Evolutionary conservation across 2,797 vertebrate genomes (phyloP).

Genomic region (Diplodus puntazzo): DNA sequence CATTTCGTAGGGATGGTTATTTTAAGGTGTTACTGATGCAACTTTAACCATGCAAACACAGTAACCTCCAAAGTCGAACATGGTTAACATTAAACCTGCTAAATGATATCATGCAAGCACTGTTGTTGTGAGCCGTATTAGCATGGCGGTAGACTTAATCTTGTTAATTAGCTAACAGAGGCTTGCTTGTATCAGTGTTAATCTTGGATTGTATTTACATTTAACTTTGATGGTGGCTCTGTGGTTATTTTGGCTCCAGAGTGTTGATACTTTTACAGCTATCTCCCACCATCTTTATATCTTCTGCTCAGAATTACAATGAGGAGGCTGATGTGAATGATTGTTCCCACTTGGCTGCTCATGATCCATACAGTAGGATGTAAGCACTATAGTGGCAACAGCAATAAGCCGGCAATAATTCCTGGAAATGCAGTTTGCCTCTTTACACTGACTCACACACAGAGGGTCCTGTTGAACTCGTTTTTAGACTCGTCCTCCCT

Average conservation of each 20-base stretch:
- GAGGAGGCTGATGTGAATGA: constrained; percentile 15
- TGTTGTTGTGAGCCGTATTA: background rate
- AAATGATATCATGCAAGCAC: background rate
- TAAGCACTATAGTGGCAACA: constrained; percentile 11
- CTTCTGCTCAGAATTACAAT: constrained; percentile 37
- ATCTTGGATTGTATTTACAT: background rate
- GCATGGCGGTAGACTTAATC: background rate
- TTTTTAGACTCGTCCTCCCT: constrained; percentile 15
- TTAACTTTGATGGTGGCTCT: background rate
- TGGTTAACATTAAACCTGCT: background rate
- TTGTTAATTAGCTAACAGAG: background rate
- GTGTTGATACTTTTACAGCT: constrained; percentile 12
- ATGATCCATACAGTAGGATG: constrained; percentile 19
- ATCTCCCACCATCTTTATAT: background rate
- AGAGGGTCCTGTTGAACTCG: background rate
- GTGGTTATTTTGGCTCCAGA: background rate
- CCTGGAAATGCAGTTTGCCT: constrained; percentile 24
- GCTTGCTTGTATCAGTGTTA: background rate
- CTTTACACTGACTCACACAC: constrained; percentile 3
- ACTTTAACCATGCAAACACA: background rate
- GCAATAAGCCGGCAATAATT: constrained; percentile 21
- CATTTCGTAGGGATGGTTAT: too few relatives aligned
- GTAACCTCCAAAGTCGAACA: background rate
- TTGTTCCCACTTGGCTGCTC: constrained; percentile 39
- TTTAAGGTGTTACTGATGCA: background rate